phyloP scores from a whole-genome alignment of 2,113 vertebrate species.

The Syrmaticus mikado region DNA sequence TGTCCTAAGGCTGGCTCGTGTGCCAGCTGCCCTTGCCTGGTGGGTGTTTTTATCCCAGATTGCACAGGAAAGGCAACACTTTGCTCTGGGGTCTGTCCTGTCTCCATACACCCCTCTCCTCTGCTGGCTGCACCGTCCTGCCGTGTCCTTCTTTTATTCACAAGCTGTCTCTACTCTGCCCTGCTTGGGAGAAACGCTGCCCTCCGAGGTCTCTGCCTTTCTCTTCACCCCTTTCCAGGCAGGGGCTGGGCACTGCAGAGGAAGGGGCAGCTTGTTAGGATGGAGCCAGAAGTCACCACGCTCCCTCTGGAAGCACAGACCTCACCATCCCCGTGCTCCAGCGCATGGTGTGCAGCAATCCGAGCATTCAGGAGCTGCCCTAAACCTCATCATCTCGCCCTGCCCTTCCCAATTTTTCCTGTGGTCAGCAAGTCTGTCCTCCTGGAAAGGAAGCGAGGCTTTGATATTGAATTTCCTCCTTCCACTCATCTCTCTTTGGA shows the following conservation, averaged over 20 bases:
- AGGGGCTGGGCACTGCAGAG: not conserved
- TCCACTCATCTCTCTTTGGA: slow-evolving; percentile 32
- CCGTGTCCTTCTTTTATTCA: fast-evolving
- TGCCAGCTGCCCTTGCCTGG: fast-evolving
- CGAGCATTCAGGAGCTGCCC: not conserved
- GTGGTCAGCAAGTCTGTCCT: not conserved
- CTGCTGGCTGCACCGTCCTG: not conserved
- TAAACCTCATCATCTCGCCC: not conserved
- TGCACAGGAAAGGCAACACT: not conserved
- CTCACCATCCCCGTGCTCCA: not conserved
- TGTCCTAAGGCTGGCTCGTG: fast-evolving
- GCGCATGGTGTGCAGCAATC: not conserved
- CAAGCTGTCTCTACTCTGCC: not conserved
- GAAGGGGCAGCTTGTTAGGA: not conserved
- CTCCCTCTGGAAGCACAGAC: not conserved
- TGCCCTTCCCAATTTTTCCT: not conserved
- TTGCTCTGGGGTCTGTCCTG: not conserved
- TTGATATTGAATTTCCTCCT: slow-evolving; percentile 49
- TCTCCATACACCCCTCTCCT: not conserved
- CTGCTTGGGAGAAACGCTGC: fast-evolving
- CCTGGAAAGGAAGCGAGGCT: slow-evolving; percentile 47
- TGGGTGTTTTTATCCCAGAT: not conserved
- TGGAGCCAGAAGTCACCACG: no score
- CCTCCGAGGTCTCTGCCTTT: not conserved
- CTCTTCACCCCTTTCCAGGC: not conserved